Evolutionary conservation across 2,888 invertebrate genomes (phyloP), one percentile per base, ranked within the genome.

Genomic region (Cephus sareptanus): DNA sequence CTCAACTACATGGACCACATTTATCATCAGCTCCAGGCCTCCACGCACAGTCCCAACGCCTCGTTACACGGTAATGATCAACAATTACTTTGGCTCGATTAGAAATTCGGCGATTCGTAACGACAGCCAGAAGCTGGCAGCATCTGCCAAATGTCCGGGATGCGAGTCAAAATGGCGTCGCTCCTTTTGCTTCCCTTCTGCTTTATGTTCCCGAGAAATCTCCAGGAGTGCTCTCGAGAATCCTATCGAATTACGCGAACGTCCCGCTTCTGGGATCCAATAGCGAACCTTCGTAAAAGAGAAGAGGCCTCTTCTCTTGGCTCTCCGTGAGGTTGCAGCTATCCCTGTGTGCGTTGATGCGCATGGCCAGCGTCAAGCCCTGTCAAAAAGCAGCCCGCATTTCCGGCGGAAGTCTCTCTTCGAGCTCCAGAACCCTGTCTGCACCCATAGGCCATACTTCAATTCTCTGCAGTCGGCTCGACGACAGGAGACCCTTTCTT

Each of bases 1-100:
- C 94, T 95, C 83, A 94, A 95, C 89, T 96, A 95, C 93, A 95
- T 96, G 95, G 96, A 96, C 93, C 95, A 95, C 92, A 93, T 96
- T 85, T 96, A 96, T 90, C 94, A 95, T 80, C 93, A 95, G 85
- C 95, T 95, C 87, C 95, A 96, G 91, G 93, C 93, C 91, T 93
- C 93, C 85, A 91, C 92, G 85, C 91, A 91, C 89, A 94, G 94
- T 90, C 94, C 95, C 81, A 93, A 94, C 82, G 94, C 95, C 86
- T 95, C 95, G 82, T 93, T 95, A 89, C 95, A 95, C 91, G 95
- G 96, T 96, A 92, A 93, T 92, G 31, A 71, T 71, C 4, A 56
- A 56, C 2, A 23, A 56, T 56, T 56, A 56, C 2, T 56, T 56
- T 23, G 6, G 9, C 23, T 15, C 2, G 23, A 56, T 23, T 56